Percentiles rank a stretch among this genome's conserved stretches.
Conservation (phyloP, 2,797 vertebrate genomes). For the Gymnothorax javanicus region DNA sequence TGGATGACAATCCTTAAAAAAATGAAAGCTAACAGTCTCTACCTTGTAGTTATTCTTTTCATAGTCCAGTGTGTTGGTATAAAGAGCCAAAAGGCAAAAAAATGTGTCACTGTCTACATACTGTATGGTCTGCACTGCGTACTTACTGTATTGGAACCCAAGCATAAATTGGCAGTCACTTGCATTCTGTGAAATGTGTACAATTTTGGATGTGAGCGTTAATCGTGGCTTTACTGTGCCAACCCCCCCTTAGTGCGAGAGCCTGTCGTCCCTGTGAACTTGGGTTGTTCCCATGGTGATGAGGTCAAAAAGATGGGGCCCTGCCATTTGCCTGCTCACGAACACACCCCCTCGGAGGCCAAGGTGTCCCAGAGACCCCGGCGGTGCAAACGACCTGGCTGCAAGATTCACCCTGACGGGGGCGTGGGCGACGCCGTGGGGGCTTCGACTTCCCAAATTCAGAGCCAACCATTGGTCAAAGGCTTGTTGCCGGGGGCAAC, state of each 20-base stretch:
- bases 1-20: no score
- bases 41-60: no score
- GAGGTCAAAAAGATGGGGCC: slow-evolving; percentile 46
- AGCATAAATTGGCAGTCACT: not conserved
- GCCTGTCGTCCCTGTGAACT: not conserved
- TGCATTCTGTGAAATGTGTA: no score
- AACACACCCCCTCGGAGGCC: slow-evolving; percentile 69
- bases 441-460: slow-evolving; percentile 11
- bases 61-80: no score
- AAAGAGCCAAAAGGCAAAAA: no score
- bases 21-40: no score
- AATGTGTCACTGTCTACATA: no score
- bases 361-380: slow-evolving; percentile 59
- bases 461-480: not conserved
- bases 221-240: not conserved
- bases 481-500: not conserved
- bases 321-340: slow-evolving; percentile 47
- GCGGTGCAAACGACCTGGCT: slow-evolving; percentile 42
- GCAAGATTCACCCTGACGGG: slow-evolving; percentile 56
- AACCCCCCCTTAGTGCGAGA: slow-evolving; percentile 38
- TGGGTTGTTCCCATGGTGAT: slow-evolving; percentile 50
- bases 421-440: slow-evolving; percentile 62
- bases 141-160: not conserved
- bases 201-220: not conserved
- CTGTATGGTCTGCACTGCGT: not conserved